Evolutionary conservation across 2,113 vertebrate species (phyloP).

Genomic region (Canis aureus): DNA sequence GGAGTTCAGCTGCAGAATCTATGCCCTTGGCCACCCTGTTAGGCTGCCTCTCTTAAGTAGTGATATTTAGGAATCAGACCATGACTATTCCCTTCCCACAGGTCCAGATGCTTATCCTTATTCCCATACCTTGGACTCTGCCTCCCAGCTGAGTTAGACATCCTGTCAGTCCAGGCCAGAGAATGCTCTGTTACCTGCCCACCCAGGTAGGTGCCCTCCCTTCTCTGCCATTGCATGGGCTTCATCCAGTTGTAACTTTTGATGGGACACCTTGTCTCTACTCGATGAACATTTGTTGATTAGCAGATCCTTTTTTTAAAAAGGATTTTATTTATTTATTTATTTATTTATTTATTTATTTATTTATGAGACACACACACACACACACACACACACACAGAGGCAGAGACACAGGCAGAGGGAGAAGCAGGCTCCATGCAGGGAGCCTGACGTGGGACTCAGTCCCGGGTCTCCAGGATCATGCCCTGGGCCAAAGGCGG

Average conservation of each 20-base stretch:
- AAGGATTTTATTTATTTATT: no score
- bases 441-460: no score
- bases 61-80: background rate
- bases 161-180: background rate
- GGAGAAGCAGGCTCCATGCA: no score
- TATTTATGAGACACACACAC: no score
- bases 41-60: background rate
- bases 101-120: no score
- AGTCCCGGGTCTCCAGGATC: no score
- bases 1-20: background rate
- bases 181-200: background rate
- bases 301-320: background rate
- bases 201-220: background rate
- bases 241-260: background rate
- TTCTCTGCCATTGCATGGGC: background rate
- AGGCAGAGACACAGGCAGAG: no score
- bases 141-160: background rate
- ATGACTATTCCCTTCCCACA: background rate
- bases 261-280: background rate
- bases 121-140: background rate
- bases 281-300: background rate
- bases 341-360: no score
- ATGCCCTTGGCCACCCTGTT: background rate
- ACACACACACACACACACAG: no score
- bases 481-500: no score